Evolutionary conservation across 2,113 vertebrate genomes (phyloP).

Genomic region (Oreamnos americanus): DNA sequence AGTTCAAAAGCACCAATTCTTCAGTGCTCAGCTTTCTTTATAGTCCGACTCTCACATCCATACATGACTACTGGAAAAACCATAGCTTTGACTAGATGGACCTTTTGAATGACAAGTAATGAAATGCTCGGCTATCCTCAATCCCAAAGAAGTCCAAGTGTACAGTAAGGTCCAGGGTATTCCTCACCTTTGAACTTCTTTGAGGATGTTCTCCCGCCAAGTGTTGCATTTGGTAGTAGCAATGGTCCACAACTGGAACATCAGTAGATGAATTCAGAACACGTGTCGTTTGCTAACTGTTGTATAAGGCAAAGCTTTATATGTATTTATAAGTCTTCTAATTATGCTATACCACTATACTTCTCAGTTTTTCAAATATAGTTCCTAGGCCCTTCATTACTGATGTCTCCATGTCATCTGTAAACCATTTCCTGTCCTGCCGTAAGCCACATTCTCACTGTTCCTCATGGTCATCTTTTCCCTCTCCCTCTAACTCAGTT

Average conservation of each 20-base stretch:
- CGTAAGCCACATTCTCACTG: neutral
- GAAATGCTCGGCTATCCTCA: neutral
- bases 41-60: neutral
- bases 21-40: neutral
- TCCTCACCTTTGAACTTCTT: neutral
- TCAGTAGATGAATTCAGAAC: neutral
- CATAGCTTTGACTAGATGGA: neutral
- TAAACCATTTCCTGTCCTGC: neutral
- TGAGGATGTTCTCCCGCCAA: neutral
- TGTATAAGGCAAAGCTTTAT: neutral
- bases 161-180: neutral
- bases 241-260: neutral
- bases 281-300: neutral
- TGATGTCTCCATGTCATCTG: neutral
- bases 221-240: neutral
- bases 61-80: neutral
- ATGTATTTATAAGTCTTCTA: neutral
- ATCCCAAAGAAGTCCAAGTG: neutral
- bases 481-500: neutral
- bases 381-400: neutral
- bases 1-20: neutral
- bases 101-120: neutral
- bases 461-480: neutral
- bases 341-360: neutral
- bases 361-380: neutral